These are phyloP conservation scores for Cheracebus regulus DNA, from an alignment of 2,797 vertebrate genomes.

Conservation along the genomic window DNA sequence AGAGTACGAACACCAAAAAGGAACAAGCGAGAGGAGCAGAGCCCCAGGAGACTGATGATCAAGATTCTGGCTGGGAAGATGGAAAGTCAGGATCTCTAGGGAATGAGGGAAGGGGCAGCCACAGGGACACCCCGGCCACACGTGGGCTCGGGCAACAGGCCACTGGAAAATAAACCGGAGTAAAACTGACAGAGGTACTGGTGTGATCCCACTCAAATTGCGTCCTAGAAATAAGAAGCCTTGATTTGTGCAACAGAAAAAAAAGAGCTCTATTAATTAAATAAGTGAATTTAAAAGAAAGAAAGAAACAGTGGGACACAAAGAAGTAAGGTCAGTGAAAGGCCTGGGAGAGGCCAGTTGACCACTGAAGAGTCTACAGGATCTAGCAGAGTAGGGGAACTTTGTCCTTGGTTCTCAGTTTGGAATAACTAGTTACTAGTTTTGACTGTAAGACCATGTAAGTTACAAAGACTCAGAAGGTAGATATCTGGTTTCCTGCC, in stretches of 20 bases:
- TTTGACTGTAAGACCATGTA: neutral
- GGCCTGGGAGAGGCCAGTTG: neutral
- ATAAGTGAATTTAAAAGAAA: neutral
- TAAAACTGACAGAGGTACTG: fast-evolving
- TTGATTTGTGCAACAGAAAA: neutral
- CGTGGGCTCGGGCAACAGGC: neutral
- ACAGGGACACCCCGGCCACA: fast-evolving
- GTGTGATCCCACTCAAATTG: fast-evolving
- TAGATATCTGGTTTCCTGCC: neutral
- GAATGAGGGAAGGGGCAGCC: neutral
- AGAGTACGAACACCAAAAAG: neutral
- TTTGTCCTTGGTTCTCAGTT: neutral
- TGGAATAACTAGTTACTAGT: neutral
- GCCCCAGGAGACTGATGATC: neutral
- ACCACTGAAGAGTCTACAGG: neutral
- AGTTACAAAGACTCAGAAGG: neutral
- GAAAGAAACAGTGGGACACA: neutral
- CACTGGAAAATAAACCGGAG: fast-evolving
- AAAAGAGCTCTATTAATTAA: neutral
- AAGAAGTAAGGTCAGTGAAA: neutral
- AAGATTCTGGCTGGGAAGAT: neutral
- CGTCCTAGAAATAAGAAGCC: neutral
- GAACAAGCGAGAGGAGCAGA: no score
- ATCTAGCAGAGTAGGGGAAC: fast-evolving
- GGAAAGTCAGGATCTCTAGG: neutral